phyloP scores from a whole-genome alignment of 2,888 invertebrate species.

The Hirtodrosophila histrioides region DNA sequence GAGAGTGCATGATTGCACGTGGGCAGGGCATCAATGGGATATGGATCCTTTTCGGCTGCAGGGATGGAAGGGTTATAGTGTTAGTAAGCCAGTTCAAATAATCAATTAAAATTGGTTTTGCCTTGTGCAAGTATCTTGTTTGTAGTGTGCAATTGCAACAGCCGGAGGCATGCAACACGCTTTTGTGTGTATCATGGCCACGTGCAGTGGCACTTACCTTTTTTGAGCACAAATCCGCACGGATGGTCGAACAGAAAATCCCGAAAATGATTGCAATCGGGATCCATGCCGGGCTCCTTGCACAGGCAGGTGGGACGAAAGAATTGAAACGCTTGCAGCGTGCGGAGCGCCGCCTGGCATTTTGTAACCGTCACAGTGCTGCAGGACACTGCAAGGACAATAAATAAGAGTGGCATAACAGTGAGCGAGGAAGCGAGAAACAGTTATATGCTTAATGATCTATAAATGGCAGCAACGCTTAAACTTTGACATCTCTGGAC shows the following conservation, averaged over 20 bases:
- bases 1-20: slow-evolving; percentile 95
- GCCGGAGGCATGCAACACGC: slow-evolving; percentile 1
- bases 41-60: slow-evolving; percentile 91
- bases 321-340: slow-evolving; percentile 95
- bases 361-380: slow-evolving; percentile 96
- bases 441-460: slow-evolving; percentile 68
- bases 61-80: neutral
- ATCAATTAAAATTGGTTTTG: slow-evolving; percentile 16
- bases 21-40: slow-evolving; percentile 94
- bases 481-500: slow-evolving; percentile 64
- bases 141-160: too few relatives aligned
- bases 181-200: neutral
- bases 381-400: slow-evolving; percentile 91
- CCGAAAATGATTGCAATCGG: slow-evolving; percentile 96
- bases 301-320: slow-evolving; percentile 97
- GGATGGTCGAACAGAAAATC: slow-evolving; percentile 97
- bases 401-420: slow-evolving; percentile 10
- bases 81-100: slow-evolving; percentile 7
- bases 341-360: slow-evolving; percentile 95
- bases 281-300: slow-evolving; percentile 94
- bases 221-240: slow-evolving; percentile 94
- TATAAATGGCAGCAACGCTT: slow-evolving; percentile 76
- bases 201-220: slow-evolving; percentile 87
- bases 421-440: slow-evolving; percentile 1
- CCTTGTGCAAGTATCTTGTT: too few relatives aligned